Conservation (phyloP, 2,797 vertebrate species). For the Thamnophis elegans region DNA sequence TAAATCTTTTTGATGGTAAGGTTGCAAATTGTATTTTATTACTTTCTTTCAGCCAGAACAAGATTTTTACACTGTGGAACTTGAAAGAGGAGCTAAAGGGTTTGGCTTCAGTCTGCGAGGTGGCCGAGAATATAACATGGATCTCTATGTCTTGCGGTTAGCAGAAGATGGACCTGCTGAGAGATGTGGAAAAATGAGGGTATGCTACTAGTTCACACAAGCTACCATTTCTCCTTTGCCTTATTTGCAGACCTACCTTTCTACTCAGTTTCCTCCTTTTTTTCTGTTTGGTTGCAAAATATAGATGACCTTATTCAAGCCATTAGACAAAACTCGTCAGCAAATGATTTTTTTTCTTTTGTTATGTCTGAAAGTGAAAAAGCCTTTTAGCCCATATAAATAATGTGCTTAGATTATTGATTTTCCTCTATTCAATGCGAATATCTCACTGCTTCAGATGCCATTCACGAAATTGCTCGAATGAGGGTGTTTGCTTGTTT, state of each 20-base stretch:
- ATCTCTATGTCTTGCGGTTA: constrained; percentile 94
- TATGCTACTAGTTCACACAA: constrained; percentile 56
- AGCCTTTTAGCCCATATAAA: neutral
- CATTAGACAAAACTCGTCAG: neutral
- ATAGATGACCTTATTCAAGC: neutral
- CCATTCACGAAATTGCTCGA: neutral
- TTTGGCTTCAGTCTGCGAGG: constrained; percentile 98
- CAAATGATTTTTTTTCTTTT: neutral
- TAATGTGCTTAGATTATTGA: neutral
- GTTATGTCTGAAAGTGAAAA: neutral
- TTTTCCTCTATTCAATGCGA: neutral
- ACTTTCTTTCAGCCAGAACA: constrained; percentile 77
- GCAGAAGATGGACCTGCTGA: constrained; percentile 96
- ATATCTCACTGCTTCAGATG: neutral
- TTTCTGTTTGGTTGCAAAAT: neutral
- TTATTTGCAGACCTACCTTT: too few species aligned
- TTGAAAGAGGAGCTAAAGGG: constrained; percentile 95
- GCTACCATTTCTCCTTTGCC: neutral
- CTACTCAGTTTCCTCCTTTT: neutral
- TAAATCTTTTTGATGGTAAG: neutral
- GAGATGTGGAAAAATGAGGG: constrained; percentile 96
- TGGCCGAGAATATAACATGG: constrained; percentile 97
- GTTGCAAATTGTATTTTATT: constrained; percentile 4
- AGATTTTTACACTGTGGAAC: constrained; percentile 94
- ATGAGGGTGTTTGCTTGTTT: neutral